Evolutionary conservation across 2,888 invertebrate species (phyloP), one percentile per base, ranked within the genome.

Genomic region (Drosophila greeni): DNA sequence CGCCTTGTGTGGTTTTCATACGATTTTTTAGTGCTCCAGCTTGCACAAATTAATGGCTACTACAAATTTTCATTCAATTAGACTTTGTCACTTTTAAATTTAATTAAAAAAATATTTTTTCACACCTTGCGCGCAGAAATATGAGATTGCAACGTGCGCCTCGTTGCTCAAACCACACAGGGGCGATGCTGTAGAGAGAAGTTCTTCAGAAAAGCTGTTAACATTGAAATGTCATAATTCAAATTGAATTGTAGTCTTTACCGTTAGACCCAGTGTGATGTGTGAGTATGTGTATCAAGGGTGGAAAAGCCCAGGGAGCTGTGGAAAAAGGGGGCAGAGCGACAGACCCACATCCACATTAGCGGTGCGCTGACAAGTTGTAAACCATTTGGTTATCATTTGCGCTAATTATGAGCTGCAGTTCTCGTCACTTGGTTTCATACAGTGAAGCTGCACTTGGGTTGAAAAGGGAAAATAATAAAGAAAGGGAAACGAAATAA

Each of bases 171-270:
- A 43, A 26, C 26, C 43, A 26, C 26, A 43, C 43, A 43, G 26
- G 16, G 29, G 45, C 45, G 45, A 47, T 47, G 24, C 11, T 33
- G 39, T 31, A 31, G 33, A 7, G 18, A 18, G 43, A 61, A 60
- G 34, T 49, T 62, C 36, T 36, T 36, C 16, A 6, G 55, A 56
- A 75, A 75, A 74, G 82, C 60, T 47, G 84, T 77, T 83, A 69
- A 68, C 85, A 85, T 85, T 84, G 84, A 84, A 76, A 70, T 84
- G 84, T 84, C 84, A 85, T 85, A 85, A 85, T 73, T 78, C 52
- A 74, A 66, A 76, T 82, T 81, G 76, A 84, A 77, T 81, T 79
- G 84, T 78, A 76, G 81, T 73, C 72, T 74, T 75, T 78, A 71
- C 84, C 72, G 80, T 81, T 83, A 55, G 39, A 20, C 37, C 5